phyloP scores from a whole-genome alignment of 2,888 invertebrate genomes.

The Hipparchia semele region DNA sequence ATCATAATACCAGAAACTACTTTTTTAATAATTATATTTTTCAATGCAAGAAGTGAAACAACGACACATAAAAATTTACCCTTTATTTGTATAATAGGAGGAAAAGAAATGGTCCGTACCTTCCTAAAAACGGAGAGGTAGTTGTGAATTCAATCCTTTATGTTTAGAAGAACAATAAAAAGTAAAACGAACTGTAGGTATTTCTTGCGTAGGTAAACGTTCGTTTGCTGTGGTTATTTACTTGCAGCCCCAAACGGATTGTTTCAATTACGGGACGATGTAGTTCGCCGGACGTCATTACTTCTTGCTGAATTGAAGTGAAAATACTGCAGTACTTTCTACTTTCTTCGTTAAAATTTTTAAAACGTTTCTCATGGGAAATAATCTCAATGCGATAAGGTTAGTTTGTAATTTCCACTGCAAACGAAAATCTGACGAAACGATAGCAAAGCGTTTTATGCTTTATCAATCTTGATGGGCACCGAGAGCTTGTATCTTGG shows the following conservation, averaged over 20 bases:
- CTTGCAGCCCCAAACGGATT: constrained; percentile 15
- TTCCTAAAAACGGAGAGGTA: not conserved
- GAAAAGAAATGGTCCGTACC: not conserved
- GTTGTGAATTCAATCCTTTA: not conserved
- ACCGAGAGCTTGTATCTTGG: too few relatives aligned
- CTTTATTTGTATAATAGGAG: too few relatives aligned
- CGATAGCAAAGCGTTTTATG: too few relatives aligned
- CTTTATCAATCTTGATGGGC: too few relatives aligned
- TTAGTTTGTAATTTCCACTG: too few relatives aligned
- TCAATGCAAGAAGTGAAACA: too few relatives aligned
- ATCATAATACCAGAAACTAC: too few relatives aligned
- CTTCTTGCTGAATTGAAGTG: constrained; percentile 8
- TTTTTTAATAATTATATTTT: too few relatives aligned
- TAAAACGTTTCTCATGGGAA: not conserved
- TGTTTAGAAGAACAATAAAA: constrained; percentile 2
- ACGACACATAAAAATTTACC: too few relatives aligned
- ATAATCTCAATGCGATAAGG: not conserved
- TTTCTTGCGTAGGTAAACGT: constrained; percentile 6
- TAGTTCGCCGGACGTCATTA: constrained; percentile 15
- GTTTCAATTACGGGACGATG: constrained; percentile 15
- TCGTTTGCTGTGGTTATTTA: constrained; percentile 18
- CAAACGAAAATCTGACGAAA: too few relatives aligned
- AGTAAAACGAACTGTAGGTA: not conserved
- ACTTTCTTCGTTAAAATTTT: constrained; percentile 3
- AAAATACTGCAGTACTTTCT: constrained; percentile 9